Percentiles rank a stretch among this genome's conserved stretches.
Conservation (phyloP, 2,797 vertebrate genomes). For the Lerista edwardsae region DNA sequence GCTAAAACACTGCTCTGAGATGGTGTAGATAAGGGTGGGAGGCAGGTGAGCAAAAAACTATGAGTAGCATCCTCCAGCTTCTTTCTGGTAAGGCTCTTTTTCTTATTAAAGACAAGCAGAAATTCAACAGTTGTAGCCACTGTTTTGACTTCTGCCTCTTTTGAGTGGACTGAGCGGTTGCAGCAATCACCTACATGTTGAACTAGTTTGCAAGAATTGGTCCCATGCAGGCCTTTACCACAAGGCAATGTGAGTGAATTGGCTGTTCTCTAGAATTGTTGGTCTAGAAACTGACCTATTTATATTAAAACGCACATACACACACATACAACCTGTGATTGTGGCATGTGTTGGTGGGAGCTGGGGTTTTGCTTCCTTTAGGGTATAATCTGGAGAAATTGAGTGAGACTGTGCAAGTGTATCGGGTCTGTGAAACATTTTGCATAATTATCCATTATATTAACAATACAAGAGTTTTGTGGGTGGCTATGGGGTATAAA, state of each 20-base stretch:
- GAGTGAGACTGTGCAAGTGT: not conserved
- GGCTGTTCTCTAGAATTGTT: not conserved
- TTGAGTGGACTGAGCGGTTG: not conserved
- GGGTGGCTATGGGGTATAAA: not conserved
- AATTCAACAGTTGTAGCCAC: not conserved
- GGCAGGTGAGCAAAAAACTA: not conserved
- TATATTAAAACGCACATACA: no score
- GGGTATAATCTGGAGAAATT: slow-evolving; percentile 3
- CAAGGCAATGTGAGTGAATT: not conserved
- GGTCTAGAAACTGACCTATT: not conserved
- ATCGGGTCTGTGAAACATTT: not conserved
- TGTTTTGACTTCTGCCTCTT: not conserved
- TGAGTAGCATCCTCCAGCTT: not conserved
- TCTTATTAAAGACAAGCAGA: not conserved
- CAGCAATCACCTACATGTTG: not conserved
- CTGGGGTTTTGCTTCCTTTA: not conserved
- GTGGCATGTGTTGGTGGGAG: not conserved
- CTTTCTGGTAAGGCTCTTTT: not conserved
- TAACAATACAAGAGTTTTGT: slow-evolving; percentile 6
- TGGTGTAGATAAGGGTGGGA: not conserved
- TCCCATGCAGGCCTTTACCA: not conserved
- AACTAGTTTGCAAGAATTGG: not conserved
- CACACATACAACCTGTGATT: not conserved
- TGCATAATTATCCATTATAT: slow-evolving; percentile 7
- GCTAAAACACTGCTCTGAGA: not conserved